A percentile compares a stretch with the other conserved stretches of the same genome.
Conservation (phyloP, 2,888 invertebrate species). For the Micoletzkya japonica region DNA sequence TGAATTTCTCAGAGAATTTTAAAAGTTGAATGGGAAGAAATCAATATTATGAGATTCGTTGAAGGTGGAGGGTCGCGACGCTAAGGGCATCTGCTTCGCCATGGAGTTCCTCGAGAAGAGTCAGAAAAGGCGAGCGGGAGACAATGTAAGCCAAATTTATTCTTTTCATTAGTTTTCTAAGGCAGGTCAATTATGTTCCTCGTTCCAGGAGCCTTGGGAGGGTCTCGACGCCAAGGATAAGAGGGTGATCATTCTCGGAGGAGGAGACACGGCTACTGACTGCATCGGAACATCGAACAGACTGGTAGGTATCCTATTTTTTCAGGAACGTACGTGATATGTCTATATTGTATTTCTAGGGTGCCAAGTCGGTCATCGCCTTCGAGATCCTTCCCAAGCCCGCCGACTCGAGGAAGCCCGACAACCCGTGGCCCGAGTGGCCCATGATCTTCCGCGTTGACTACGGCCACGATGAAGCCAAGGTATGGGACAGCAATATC, state of each 20-base stretch:
- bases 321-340: no score
- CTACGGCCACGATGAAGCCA: constrained; percentile 97
- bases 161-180: neutral
- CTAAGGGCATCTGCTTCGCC: constrained; percentile 91
- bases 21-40: no score
- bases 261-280: constrained; percentile 90
- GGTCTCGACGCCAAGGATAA: constrained; percentile 85
- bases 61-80: constrained; percentile 72
- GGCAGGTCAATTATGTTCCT: neutral
- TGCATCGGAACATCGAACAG: constrained; percentile 95
- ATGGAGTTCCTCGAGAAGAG: constrained; percentile 95
- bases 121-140: constrained; percentile 82
- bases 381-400: constrained; percentile 97
- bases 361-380: constrained; percentile 86
- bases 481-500: constrained; percentile 63
- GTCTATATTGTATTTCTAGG: constrained; percentile 73
- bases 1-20: neutral
- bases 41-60: neutral
- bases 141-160: constrained; percentile 25
- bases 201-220: constrained; percentile 64
- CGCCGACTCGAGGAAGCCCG: constrained; percentile 77
- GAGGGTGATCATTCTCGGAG: constrained; percentile 85
- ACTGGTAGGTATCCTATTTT: constrained; percentile 67
- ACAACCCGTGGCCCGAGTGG: constrained; percentile 99
- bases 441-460: constrained; percentile 93